Evolutionary conservation across 2,113 vertebrate species (phyloP).

Genomic region (Tonatia bakeri): DNA sequence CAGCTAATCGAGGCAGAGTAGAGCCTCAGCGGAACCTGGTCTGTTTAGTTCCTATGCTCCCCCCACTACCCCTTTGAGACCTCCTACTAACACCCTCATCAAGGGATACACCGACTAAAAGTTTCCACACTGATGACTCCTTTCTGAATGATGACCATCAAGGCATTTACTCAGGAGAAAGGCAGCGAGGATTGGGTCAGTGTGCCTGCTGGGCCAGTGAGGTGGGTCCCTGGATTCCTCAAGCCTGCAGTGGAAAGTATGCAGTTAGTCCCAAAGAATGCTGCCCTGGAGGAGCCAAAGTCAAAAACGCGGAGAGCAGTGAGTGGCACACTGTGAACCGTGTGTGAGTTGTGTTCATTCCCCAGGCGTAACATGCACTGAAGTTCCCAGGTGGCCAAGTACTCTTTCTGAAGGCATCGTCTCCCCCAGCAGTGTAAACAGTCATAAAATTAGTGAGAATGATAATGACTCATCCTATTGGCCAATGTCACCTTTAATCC

Average conservation of each 20-base stretch:
- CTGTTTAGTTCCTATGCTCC: not conserved
- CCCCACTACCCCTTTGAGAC: not conserved
- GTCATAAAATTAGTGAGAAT: not conserved
- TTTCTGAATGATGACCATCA: not conserved
- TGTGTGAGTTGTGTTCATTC: not conserved
- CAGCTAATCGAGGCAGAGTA: not conserved
- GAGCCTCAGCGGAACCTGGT: not conserved
- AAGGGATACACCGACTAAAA: not conserved
- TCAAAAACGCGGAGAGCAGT: not conserved
- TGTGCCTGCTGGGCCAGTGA: not conserved
- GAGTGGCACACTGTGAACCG: rapidly evolving
- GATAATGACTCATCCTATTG: not conserved
- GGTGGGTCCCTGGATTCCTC: not conserved
- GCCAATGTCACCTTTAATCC: not conserved
- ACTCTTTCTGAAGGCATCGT: not conserved
- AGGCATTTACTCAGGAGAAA: not conserved
- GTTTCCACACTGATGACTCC: not conserved
- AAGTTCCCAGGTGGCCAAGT: not conserved
- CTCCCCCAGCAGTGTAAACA: not conserved
- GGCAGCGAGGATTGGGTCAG: not conserved
- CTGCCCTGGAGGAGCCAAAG: not conserved
- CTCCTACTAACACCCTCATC: not conserved
- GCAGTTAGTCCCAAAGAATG: not conserved
- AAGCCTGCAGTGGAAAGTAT: not conserved
- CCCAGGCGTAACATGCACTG: not conserved